A percentile compares a stretch with the other conserved stretches of the same genome.
These are phyloP conservation scores for Papilio xuthus DNA, from an alignment of 1,140 invertebrate genomes.

Conservation along the genomic window DNA sequence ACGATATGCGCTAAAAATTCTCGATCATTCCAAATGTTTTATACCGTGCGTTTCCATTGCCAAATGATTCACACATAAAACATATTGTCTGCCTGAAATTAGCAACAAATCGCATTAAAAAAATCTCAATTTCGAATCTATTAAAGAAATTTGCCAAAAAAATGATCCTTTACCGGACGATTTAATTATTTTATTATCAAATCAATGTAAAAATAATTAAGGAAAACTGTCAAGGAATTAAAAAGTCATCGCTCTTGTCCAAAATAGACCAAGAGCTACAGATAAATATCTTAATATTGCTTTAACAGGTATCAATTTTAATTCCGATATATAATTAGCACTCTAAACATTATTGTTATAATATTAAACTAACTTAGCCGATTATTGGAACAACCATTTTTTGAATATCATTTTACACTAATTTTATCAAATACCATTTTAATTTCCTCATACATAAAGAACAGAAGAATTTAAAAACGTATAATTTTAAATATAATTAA, in stretches of 20 bases:
- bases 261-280: background rate
- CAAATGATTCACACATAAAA: too few relatives aligned
- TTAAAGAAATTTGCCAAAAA: background rate
- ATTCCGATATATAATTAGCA: background rate
- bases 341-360: constrained; percentile 6
- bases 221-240: background rate
- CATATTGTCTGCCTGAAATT: background rate
- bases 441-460: background rate
- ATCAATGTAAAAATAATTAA: constrained; percentile 9
- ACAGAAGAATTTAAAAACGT: background rate
- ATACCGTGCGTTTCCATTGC: background rate
- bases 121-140: too few relatives aligned
- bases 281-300: background rate
- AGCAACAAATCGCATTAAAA: background rate
- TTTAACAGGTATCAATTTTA: background rate
- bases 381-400: background rate
- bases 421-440: background rate
- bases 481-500: background rate
- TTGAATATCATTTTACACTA: background rate
- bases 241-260: background rate
- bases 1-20: constrained; percentile 61
- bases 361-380: constrained; percentile 8
- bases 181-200: background rate
- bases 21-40: constrained; percentile 13
- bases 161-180: background rate